phyloP scores from a whole-genome alignment of 2,888 invertebrate species.

The Choristoneura rosaceana region DNA sequence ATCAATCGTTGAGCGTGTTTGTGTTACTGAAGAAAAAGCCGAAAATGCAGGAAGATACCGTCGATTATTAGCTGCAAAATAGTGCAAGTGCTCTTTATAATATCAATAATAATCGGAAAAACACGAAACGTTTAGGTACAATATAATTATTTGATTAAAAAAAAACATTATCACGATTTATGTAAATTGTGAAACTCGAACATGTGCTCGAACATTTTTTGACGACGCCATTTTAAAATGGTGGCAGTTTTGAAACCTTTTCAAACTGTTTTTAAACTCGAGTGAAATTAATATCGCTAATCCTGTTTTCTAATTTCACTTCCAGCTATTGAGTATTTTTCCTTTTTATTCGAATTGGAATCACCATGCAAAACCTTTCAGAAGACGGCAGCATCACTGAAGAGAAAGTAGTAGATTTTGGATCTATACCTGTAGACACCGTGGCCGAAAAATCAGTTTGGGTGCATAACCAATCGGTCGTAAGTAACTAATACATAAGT shows the following conservation, averaged over 20 bases:
- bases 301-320: not conserved
- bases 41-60: not conserved
- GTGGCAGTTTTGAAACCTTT: conserved; percentile 21
- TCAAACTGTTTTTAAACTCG: not conserved
- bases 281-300: not conserved
- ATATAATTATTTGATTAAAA: too few relatives aligned
- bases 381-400: conserved; percentile 59
- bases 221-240: conserved; percentile 12
- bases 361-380: conserved; percentile 54
- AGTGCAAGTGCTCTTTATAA: not conserved
- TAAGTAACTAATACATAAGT: not conserved
- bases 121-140: too few relatives aligned
- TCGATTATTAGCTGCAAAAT: not conserved
- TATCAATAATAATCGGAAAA: not conserved
- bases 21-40: not conserved
- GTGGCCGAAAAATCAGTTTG: conserved; percentile 60
- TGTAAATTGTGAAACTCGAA: not conserved
- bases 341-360: not conserved
- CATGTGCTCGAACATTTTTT: conserved; percentile 1
- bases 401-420: conserved; percentile 69
- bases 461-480: conserved; percentile 69
- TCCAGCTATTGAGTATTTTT: not conserved
- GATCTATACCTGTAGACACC: conserved; percentile 68
- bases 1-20: conserved; percentile 9
- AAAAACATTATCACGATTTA: too few relatives aligned